Base-by-base conservation (phyloP, 2,888 invertebrate genomes). In the Saturnia japonica region DNA sequence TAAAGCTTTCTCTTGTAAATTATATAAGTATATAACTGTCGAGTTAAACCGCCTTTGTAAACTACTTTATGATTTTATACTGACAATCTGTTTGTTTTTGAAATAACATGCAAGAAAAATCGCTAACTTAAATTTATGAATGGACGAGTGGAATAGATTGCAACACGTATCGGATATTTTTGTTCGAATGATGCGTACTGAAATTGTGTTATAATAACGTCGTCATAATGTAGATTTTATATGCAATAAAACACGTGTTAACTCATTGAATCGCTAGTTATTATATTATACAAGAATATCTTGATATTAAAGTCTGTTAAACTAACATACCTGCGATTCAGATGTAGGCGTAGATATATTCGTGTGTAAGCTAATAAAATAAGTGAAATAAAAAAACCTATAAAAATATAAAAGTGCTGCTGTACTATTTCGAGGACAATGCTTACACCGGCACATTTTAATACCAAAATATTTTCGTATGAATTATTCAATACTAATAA, bases 161-260 rank as follows among this genome's bases (percentile, higher is more conserved):
- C 16, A 47, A 51, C 51, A 16, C 34, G 8, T 51, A 68, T 28
- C 28, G 25, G 45, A n/a, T 25, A 34, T 60, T 69, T 45, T 69
- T 11, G 69, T 47, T 62, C 7, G 60, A 25, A 69, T 66, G 42
- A 70, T 70, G 47, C 45, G 64, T 34, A 68, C 16, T 66, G 51
- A 71, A 71, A 68, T 51, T 25, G 66, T 68, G 68, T 68, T 68
- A 51, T 62, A 51, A 62, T 64, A 40, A 45, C 40, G 62, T 68
- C 60, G 47, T 64, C 62, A 62, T 68, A 68, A 70, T 70, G 40
- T 47, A 68, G 42, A 62, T 47, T 66, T 40, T 70, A 54, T 22
- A 40, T 19, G 71, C 40, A 22, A 71, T 71, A 71, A 71, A 71
- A 71, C 54, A 68, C 62, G 71, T 68, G 64, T 71, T 68, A 70